Evolutionary conservation across 2,797 vertebrate species (phyloP).

Genomic region (Poecilia wingei): DNA sequence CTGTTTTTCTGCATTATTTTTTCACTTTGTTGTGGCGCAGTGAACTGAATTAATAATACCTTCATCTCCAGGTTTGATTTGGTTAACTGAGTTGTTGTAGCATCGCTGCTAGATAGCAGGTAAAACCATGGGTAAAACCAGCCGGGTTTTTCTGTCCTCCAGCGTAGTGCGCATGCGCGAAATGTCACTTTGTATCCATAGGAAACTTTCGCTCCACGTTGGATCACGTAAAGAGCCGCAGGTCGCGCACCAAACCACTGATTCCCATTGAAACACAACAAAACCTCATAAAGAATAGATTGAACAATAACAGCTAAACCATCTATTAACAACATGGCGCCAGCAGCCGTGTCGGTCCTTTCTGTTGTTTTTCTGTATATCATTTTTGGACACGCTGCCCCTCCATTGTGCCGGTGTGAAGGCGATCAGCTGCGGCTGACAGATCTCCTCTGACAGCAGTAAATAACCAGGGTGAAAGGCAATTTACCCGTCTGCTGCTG

Average conservation of each 20-base stretch:
- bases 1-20: too few species aligned
- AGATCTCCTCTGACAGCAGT: slow-evolving; percentile 27
- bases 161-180: too few species aligned
- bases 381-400: background rate
- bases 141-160: too few species aligned
- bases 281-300: background rate
- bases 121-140: too few species aligned
- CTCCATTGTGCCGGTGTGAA: slow-evolving; percentile 5
- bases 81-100: too few species aligned
- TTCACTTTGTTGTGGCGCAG: too few species aligned
- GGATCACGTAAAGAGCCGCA: background rate
- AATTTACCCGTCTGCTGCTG: slow-evolving; percentile 16
- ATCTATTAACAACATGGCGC: background rate
- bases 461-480: slow-evolving; percentile 31
- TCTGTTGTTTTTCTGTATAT: background rate
- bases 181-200: too few species aligned
- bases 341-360: background rate
- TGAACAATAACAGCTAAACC: background rate
- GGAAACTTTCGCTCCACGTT: background rate
- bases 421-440: slow-evolving; percentile 1
- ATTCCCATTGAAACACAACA: background rate
- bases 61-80: too few species aligned
- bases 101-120: too few species aligned
- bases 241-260: background rate
- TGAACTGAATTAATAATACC: too few species aligned